Evolutionary conservation across 1,140 invertebrate genomes (phyloP).

Genomic region (Xylocopa sonorina): DNA sequence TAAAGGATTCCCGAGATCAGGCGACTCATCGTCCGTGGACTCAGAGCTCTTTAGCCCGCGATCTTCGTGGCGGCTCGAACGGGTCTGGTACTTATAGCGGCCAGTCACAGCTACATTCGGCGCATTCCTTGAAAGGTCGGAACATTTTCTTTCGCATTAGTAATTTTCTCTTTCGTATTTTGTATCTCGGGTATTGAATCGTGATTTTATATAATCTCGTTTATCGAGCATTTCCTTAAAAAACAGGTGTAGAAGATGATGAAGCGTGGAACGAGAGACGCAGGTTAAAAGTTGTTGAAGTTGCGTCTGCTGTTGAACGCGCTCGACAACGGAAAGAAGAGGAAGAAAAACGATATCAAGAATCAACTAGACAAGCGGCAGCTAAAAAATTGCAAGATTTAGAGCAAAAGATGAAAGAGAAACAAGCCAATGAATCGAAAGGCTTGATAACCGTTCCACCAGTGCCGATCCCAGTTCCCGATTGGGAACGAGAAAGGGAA

Average conservation of each 20-base stretch:
- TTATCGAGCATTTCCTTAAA: neutral
- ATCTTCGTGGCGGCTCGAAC: constrained; percentile 76
- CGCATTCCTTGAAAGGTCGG: constrained; percentile 74
- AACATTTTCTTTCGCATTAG: constrained; percentile 25
- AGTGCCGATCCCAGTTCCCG: constrained; percentile 81
- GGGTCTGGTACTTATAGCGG: constrained; percentile 64
- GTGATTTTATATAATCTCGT: no score
- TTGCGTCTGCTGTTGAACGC: constrained; percentile 88
- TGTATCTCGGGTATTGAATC: constrained; percentile 9
- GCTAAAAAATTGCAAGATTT: constrained; percentile 85
- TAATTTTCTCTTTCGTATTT: neutral
- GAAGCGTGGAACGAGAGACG: constrained; percentile 88
- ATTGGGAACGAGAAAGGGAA: constrained; percentile 84
- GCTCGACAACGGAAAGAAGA: constrained; percentile 91
- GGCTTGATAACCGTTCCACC: constrained; percentile 76
- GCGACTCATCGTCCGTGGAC: constrained; percentile 74
- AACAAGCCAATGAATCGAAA: constrained; percentile 79
- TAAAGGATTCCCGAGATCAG: constrained; percentile 67
- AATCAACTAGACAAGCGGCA: constrained; percentile 83
- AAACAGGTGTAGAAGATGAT: constrained; percentile 85
- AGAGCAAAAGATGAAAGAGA: constrained; percentile 84
- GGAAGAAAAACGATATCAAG: constrained; percentile 89
- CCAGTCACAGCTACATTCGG: constrained; percentile 70
- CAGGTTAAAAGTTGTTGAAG: constrained; percentile 86
- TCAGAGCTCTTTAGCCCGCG: constrained; percentile 69